phyloP scores from a whole-genome alignment of 2,113 vertebrate genomes.

The Atractosteus spatula region DNA sequence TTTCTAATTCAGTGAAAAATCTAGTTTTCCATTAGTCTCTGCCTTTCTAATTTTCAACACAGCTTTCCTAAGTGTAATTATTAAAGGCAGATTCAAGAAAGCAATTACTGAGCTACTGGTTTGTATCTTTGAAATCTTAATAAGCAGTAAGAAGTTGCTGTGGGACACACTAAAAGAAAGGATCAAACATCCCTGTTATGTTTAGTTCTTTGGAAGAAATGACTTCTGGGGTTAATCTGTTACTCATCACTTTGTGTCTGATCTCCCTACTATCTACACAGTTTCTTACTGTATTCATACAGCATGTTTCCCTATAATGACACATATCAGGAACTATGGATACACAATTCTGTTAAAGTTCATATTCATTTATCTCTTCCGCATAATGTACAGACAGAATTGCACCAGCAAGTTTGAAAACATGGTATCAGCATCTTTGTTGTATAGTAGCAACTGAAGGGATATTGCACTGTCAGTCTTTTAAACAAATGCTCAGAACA shows the following conservation, averaged over 20 bases:
- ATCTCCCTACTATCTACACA: not conserved
- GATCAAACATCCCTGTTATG: conserved; percentile 17
- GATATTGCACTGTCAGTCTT: too few relatives aligned
- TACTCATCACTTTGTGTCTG: conserved; percentile 3
- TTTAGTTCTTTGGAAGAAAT: conserved; percentile 7
- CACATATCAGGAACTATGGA: not conserved
- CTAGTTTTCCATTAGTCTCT: conserved; percentile 99
- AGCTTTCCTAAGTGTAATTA: conserved; percentile 95
- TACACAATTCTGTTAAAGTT: not conserved
- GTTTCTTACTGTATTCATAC: too few relatives aligned
- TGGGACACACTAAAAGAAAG: conserved; percentile 31
- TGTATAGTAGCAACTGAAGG: too few relatives aligned
- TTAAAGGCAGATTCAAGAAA: conserved; percentile 98
- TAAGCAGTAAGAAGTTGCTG: conserved; percentile 74
- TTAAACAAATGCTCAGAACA: too few relatives aligned
- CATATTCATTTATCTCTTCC: not conserved
- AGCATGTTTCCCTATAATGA: too few relatives aligned
- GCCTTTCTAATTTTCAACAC: conserved; percentile 81
- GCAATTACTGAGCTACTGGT: conserved; percentile 91
- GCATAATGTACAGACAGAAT: not conserved
- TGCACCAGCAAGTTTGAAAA: not conserved
- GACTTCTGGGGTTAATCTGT: conserved; percentile 27
- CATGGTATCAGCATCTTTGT: not conserved
- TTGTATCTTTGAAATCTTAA: conserved; percentile 97
- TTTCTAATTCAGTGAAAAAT: conserved; percentile 99